phyloP scores from a whole-genome alignment of 2,113 vertebrate genomes.

The Trogon melanurus region DNA sequence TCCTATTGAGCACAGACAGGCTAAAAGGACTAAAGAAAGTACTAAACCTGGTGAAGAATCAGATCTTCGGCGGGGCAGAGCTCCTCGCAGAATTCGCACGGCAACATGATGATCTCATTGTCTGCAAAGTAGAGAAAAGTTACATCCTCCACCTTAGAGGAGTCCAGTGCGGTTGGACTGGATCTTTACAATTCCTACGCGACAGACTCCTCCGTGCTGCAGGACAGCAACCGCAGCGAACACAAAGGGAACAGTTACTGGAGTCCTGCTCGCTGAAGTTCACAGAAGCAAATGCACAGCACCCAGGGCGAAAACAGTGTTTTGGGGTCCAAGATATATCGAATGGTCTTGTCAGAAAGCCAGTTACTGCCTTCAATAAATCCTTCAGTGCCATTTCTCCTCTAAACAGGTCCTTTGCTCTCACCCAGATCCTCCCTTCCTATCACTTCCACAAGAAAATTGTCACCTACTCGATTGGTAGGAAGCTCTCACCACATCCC shows the following conservation, averaged over 20 bases:
- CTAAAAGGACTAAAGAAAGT: not conserved
- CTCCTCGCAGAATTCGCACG: slow-evolving; percentile 97
- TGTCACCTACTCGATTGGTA: not conserved
- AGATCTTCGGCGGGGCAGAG: slow-evolving; percentile 93
- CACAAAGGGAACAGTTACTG: fast-evolving
- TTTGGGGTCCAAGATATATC: not conserved
- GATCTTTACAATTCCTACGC: not conserved
- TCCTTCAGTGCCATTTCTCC: not conserved
- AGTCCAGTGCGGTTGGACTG: not conserved
- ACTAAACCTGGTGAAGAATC: slow-evolving; percentile 92
- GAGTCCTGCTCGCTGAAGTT: not conserved
- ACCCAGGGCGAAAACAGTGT: not conserved
- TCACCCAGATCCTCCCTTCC: not conserved
- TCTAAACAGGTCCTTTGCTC: not conserved
- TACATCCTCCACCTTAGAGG: not conserved
- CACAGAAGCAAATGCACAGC: not conserved
- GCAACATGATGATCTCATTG: slow-evolving; percentile 83
- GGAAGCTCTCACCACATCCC: fast-evolving
- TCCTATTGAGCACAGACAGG: too few relatives aligned
- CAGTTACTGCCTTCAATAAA: not conserved
- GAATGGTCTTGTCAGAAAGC: not conserved
- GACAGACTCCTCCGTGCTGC: not conserved
- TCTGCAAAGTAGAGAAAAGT: slow-evolving; percentile 20
- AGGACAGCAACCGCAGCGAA: not conserved
- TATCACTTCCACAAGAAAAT: not conserved